These are phyloP conservation scores for Himalopsyche japonica DNA, from an alignment of 2,888 invertebrate genomes.

Conservation along the genomic window DNA sequence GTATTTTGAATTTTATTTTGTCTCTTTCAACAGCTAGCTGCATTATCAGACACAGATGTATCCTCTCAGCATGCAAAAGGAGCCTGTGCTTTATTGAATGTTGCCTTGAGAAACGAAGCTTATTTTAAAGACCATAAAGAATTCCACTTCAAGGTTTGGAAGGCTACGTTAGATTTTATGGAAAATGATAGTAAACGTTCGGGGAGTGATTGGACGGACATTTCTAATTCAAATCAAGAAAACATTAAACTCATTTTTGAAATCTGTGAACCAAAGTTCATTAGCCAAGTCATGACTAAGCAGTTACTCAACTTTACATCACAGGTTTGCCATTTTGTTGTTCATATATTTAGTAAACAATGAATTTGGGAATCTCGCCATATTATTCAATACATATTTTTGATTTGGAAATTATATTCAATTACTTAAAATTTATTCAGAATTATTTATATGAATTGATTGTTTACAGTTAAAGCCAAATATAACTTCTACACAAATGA, in stretches of 20 bases:
- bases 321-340: neutral
- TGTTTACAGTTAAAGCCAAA: neutral
- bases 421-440: too few relatives aligned
- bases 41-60: neutral
- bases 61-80: conserved; percentile 27
- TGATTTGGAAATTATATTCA: too few relatives aligned
- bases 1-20: neutral
- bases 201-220: conserved; percentile 18
- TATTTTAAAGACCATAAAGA: conserved; percentile 8
- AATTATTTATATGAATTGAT: neutral
- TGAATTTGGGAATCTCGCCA: too few relatives aligned
- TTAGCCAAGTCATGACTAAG: conserved; percentile 22
- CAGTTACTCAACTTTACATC: conserved; percentile 13
- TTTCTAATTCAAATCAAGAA: conserved; percentile 11
- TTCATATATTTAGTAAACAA: neutral
- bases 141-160: conserved; percentile 15
- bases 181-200: conserved; percentile 1
- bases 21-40: conserved; percentile 22
- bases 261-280: conserved; percentile 20
- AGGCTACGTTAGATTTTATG: conserved; percentile 8
- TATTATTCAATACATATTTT: too few relatives aligned
- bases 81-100: conserved; percentile 11
- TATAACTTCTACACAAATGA: conserved; percentile 5
- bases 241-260: conserved; percentile 28
- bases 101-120: conserved; percentile 14